Conservation (phyloP, 2,888 invertebrate species). For the Chouioia cunea region DNA sequence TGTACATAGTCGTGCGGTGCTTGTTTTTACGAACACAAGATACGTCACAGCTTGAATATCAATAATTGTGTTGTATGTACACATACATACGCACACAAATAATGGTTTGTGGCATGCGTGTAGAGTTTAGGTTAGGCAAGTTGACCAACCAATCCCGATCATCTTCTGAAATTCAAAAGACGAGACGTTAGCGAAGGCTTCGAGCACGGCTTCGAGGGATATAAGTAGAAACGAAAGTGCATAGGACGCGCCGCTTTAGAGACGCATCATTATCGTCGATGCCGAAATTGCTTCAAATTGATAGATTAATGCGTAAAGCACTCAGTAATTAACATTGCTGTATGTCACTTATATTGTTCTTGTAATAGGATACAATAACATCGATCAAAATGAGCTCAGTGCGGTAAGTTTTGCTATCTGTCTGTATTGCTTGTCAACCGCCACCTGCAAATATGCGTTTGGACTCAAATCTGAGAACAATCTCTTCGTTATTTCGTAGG, state of each 20-base stretch:
- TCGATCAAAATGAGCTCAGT: conserved; percentile 27
- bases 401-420: conserved; percentile 19
- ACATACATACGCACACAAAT: too few species aligned
- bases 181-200: conserved; percentile 32
- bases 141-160: conserved; percentile 22
- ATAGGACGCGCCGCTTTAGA: background rate
- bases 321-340: background rate
- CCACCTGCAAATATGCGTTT: background rate
- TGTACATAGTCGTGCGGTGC: too few species aligned
- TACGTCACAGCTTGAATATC: too few species aligned
- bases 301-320: background rate
- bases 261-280: conserved; percentile 3
- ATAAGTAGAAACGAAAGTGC: background rate
- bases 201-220: background rate
- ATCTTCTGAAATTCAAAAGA: conserved; percentile 34
- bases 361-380: background rate
- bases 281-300: background rate
- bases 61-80: background rate
- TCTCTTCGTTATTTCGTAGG: too few species aligned
- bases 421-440: conserved; percentile 22
- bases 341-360: background rate
- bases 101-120: background rate
- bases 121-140: conserved; percentile 11
- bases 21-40: conserved; percentile 20
- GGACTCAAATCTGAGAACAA: too few species aligned